Conservation (phyloP, 2,888 invertebrate species). For the Dasypolia templi region DNA sequence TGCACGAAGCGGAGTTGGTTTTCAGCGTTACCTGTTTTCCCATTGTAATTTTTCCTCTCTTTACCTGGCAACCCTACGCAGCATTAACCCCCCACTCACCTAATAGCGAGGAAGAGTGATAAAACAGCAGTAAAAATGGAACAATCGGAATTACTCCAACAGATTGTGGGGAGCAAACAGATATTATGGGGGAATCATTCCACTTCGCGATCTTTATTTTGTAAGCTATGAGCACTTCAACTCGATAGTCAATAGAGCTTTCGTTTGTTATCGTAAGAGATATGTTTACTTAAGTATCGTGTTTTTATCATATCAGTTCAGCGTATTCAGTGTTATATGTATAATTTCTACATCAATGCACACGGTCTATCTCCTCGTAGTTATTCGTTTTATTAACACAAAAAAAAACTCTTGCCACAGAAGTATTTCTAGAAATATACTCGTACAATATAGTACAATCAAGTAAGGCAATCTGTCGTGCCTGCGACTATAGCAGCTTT, state of each 20-base stretch:
- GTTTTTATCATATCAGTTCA: neutral
- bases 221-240: slow-evolving; percentile 36
- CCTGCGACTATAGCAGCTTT: too few relatives aligned
- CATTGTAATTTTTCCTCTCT: neutral
- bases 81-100: slow-evolving; percentile 62
- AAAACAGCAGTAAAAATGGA: slow-evolving; percentile 75
- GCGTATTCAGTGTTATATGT: neutral
- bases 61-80: slow-evolving; percentile 39
- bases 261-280: slow-evolving; percentile 20
- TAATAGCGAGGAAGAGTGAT: slow-evolving; percentile 73
- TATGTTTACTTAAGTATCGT: neutral
- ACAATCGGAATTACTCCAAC: slow-evolving; percentile 65
- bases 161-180: slow-evolving; percentile 64
- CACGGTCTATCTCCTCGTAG: neutral
- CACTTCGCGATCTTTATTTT: slow-evolving; percentile 48
- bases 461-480: too few relatives aligned
- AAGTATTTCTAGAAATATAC: neutral
- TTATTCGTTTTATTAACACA: neutral
- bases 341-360: neutral
- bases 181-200: slow-evolving; percentile 58
- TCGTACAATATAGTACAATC: too few relatives aligned
- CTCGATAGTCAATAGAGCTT: slow-evolving; percentile 20
- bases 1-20: neutral
- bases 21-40: neutral
- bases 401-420: neutral